Percentiles rank a stretch among this genome's conserved stretches.
Conservation (phyloP, 2,888 invertebrate genomes). For the Drosophila robusta region DNA sequence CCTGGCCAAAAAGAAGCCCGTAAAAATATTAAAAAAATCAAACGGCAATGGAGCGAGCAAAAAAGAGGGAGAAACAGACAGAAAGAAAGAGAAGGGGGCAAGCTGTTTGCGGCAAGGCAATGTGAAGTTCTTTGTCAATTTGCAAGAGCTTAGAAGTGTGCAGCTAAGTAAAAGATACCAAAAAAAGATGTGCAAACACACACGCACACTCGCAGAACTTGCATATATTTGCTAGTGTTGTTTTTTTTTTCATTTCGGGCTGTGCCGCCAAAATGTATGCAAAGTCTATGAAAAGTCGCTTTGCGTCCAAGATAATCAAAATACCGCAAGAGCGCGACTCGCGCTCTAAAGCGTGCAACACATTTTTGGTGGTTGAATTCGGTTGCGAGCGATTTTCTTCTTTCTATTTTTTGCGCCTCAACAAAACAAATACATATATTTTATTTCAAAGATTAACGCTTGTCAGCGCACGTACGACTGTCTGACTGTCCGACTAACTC, state of each 20-base stretch:
- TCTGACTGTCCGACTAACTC: slow-evolving; percentile 8
- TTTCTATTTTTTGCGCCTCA: not conserved
- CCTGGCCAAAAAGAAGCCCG: slow-evolving; percentile 67
- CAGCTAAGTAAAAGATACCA: slow-evolving; percentile 70
- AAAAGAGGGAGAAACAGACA: not conserved
- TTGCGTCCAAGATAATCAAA: slow-evolving; percentile 72
- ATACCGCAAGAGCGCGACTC: slow-evolving; percentile 37
- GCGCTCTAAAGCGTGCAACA: slow-evolving; percentile 66
- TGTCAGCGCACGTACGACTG: slow-evolving; percentile 49
- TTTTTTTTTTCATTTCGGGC: slow-evolving; percentile 29
- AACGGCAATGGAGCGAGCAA: slow-evolving; percentile 34
- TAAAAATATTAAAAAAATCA: slow-evolving; percentile 58
- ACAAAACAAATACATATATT: slow-evolving; percentile 70
- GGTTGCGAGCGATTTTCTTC: slow-evolving; percentile 14
- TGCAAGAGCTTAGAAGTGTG: slow-evolving; percentile 76
- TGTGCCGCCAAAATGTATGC: slow-evolving; percentile 64
- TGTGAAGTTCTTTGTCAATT: slow-evolving; percentile 76
- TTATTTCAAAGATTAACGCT: slow-evolving; percentile 77
- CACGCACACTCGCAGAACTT: slow-evolving; percentile 11
- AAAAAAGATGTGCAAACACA: slow-evolving; percentile 29
- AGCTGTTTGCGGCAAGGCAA: slow-evolving; percentile 15
- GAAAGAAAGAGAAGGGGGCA: slow-evolving; percentile 1
- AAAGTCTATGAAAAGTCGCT: slow-evolving; percentile 76
- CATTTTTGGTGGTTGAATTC: slow-evolving; percentile 65
- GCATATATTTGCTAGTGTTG: slow-evolving; percentile 37